Evolutionary conservation across 2,888 invertebrate species (phyloP).

Genomic region (Ryuthela nishihirai): DNA sequence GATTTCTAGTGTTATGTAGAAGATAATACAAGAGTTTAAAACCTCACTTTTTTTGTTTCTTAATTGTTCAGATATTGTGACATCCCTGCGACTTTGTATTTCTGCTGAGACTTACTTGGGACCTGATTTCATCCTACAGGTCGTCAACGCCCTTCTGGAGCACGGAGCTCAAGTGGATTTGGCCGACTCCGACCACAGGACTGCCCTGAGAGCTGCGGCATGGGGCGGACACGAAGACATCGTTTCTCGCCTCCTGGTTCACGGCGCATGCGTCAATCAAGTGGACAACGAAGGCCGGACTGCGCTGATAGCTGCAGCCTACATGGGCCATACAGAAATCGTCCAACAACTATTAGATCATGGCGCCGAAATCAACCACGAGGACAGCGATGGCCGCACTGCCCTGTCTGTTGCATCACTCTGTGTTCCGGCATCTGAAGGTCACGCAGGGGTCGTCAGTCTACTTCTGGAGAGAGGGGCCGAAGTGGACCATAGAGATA

Average conservation of each 20-base stretch:
- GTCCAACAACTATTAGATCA: slow-evolving; percentile 75
- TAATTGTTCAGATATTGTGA: no score
- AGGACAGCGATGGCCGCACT: slow-evolving; percentile 81
- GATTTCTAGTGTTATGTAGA: no score
- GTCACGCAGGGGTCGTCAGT: slow-evolving; percentile 54
- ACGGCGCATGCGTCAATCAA: slow-evolving; percentile 53
- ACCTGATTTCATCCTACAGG: no score
- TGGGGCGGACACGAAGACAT: slow-evolving; percentile 56
- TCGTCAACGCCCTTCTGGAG: slow-evolving; percentile 54
- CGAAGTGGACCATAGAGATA: slow-evolving; percentile 73
- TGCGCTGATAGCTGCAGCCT: slow-evolving; percentile 62
- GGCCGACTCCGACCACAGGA: slow-evolving; percentile 84
- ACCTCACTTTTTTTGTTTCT: no score
- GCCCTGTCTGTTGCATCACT: slow-evolving; percentile 83
- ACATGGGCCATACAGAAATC: slow-evolving; percentile 93
- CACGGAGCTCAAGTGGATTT: slow-evolving; percentile 74
- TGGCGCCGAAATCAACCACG: slow-evolving; percentile 77
- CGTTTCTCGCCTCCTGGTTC: slow-evolving; percentile 49
- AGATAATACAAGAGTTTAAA: no score
- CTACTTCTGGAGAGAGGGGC: slow-evolving; percentile 73
- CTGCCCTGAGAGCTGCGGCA: slow-evolving; percentile 83
- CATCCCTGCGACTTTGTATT: no score
- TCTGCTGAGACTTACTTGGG: no score
- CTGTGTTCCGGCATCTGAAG: slow-evolving; percentile 72
- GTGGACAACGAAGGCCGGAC: slow-evolving; percentile 55